Base-by-base conservation (phyloP, 2,797 vertebrate species). In the Helicolenus hilgendorfi region DNA sequence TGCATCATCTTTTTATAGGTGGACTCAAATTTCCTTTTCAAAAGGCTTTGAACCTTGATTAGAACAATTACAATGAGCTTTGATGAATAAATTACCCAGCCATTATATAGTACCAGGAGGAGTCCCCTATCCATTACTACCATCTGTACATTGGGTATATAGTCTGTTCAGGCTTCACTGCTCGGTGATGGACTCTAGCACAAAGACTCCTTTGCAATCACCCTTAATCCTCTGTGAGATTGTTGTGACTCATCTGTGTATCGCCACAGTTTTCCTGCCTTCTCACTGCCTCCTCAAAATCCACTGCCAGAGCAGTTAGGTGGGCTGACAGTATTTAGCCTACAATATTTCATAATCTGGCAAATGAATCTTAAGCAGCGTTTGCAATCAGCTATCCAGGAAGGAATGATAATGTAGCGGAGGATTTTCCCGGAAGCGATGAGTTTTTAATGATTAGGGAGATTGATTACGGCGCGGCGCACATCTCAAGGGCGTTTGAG, bases 251-350 rank as follows among this genome's bases (percentile, higher is more conserved):
- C 88, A 91, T 89, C 80, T 62, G 36, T 89, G 76, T 64, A 77
- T 83, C 22, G 7, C 62, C 79, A 80, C 67, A 72, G 64, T 78
- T 85, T 79, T 73, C 81, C 76, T 86, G 77, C 82, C 87, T 73
- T 88, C 78, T 84, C 60, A 60, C 81, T 89, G 79, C 86, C 86
- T 92, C 86, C 79, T 91, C 80, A 86, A 84, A 92, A 90, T 82
- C 68, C 60, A 72, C 70, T 83, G 78, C 80, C 79, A 79, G 63
- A 83, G 65, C 74, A 67, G 76, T 85, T 83, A 91, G 77, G 84
- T 92, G 87, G 81, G 84, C 73, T 84, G 82, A 89, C 55, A 73
- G 72, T 75, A 72, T 90, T 91, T 83, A 84, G 65, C 71, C 70
- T 71, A 55, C 79, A 87, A 81, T 86, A 85, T 93, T 91, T 89